Percentiles rank a stretch among this genome's conserved stretches.
Evolutionary conservation across 2,113 vertebrate genomes (phyloP).

Genomic region (Festucalex cinctus): DNA sequence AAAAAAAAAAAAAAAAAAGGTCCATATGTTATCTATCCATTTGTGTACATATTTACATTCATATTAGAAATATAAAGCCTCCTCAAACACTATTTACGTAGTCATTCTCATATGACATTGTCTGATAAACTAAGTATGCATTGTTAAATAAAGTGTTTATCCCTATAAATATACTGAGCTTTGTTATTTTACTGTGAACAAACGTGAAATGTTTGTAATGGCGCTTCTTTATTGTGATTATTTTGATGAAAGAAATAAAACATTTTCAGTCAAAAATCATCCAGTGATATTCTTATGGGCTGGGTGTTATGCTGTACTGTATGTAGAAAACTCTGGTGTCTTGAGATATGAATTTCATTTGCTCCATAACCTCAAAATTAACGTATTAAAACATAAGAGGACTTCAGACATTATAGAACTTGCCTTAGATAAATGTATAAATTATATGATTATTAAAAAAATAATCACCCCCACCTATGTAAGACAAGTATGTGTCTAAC

Average conservation of each 20-base stretch:
- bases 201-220: neutral
- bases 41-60: constrained; percentile 48
- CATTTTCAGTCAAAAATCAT: neutral
- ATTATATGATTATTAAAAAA: too few species aligned
- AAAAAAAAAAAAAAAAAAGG: constrained; percentile 16
- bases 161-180: constrained; percentile 5
- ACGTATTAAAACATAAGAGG: too few species aligned
- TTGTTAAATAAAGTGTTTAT: constrained; percentile 75
- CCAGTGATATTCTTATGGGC: too few species aligned
- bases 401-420: too few species aligned
- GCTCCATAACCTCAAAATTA: too few species aligned
- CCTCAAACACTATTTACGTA: constrained; percentile 52
- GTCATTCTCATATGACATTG: constrained; percentile 52
- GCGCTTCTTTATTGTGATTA: constrained; percentile 4
- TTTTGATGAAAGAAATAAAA: constrained; percentile 3
- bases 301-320: too few species aligned
- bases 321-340: too few species aligned
- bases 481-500: too few species aligned
- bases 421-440: too few species aligned
- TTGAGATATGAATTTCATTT: too few species aligned
- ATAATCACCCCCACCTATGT: too few species aligned
- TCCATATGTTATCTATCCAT: constrained; percentile 43
- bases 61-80: constrained; percentile 41
- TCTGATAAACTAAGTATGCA: constrained; percentile 72
- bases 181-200: constrained; percentile 2